A percentile compares a stretch with the other conserved stretches of the same genome.
phyloP scores from a whole-genome alignment of 2,113 vertebrate genomes.

The Gallinago undulata region DNA sequence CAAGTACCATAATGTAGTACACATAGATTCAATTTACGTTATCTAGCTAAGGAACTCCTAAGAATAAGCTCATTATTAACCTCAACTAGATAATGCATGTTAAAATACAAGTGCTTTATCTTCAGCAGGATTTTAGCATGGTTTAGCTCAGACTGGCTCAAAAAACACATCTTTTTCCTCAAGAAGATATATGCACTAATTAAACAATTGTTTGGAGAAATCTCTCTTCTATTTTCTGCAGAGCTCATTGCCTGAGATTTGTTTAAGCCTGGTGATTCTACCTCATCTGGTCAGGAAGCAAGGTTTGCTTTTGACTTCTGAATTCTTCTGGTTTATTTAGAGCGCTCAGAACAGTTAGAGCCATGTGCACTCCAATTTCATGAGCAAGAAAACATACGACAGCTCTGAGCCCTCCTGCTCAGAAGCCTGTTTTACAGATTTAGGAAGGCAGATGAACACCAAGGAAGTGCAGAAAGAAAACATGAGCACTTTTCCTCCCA shows the following conservation, averaged over 20 bases:
- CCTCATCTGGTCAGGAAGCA: background rate
- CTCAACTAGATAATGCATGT: background rate
- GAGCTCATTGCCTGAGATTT: background rate
- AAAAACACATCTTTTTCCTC: background rate
- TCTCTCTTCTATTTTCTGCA: background rate
- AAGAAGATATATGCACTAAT: background rate
- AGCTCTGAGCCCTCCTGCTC: background rate
- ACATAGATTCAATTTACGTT: background rate
- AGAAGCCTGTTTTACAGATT: background rate
- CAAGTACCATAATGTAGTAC: background rate
- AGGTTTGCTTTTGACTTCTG: background rate
- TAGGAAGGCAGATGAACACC: background rate
- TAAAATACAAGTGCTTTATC: background rate
- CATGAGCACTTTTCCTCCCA: background rate
- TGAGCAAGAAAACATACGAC: background rate
- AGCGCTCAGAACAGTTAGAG: background rate
- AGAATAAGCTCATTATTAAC: background rate
- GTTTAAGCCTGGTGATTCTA: background rate
- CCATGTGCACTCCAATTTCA: background rate
- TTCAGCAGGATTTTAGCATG: background rate
- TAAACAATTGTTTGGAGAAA: background rate
- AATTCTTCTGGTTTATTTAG: background rate
- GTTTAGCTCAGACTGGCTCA: background rate
- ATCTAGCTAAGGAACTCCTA: background rate
- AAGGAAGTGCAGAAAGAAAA: background rate